phyloP scores from a whole-genome alignment of 1,140 invertebrate species.

The Pseudoatta argentina region DNA sequence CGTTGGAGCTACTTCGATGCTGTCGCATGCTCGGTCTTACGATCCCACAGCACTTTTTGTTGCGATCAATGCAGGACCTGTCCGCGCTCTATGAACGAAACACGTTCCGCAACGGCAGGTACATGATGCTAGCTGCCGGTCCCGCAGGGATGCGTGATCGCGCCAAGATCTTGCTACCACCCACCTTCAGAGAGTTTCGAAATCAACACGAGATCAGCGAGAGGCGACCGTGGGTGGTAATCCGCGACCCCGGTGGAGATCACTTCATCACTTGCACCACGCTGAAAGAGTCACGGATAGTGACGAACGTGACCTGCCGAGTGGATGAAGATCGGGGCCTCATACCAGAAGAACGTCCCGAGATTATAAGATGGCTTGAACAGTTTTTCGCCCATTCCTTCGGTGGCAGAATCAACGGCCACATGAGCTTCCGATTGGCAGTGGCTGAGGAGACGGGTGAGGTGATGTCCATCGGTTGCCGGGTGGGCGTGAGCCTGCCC shows the following conservation, averaged over 20 bases:
- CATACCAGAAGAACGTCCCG: conserved; percentile 89
- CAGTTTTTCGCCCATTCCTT: conserved; percentile 89
- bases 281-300: conserved; percentile 90
- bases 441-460: conserved; percentile 84
- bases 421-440: conserved; percentile 91
- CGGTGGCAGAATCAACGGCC: conserved; percentile 89
- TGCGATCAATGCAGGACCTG: conserved; percentile 90
- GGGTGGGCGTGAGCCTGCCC: conserved; percentile 91
- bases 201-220: conserved; percentile 90
- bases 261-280: conserved; percentile 93
- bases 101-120: conserved; percentile 88
- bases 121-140: conserved; percentile 88
- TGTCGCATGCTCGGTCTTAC: conserved; percentile 89
- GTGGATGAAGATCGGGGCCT: conserved; percentile 90
- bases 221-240: conserved; percentile 91
- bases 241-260: conserved; percentile 90
- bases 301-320: conserved; percentile 92
- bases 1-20: conserved; percentile 89
- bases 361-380: conserved; percentile 91
- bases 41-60: conserved; percentile 89
- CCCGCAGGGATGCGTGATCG: conserved; percentile 90
- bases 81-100: conserved; percentile 90
- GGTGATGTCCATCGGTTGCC: conserved; percentile 88
- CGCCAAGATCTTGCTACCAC: conserved; percentile 89
- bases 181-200: conserved; percentile 86